These are phyloP conservation scores for Eupithecia subfuscata DNA, from an alignment of 2,888 invertebrate genomes.

Conservation along the genomic window DNA sequence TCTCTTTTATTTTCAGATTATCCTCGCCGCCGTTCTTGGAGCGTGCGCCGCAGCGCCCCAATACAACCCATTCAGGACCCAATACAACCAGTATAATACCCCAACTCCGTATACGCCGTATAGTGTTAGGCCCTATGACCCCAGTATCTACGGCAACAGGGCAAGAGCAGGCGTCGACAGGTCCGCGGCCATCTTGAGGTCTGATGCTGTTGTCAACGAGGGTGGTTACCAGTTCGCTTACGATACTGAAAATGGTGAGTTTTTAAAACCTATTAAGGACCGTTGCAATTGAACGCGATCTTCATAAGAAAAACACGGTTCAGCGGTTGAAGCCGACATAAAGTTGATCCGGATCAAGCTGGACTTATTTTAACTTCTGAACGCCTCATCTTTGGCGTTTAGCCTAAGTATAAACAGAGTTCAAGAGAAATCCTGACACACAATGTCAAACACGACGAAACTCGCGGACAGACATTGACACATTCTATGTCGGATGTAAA, in stretches of 20 bases:
- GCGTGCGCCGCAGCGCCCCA: conserved; percentile 65
- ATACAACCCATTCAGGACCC: conserved; percentile 55
- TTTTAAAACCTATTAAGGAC: not conserved
- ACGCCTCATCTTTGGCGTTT: too few relatives aligned
- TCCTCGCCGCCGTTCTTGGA: conserved; percentile 65
- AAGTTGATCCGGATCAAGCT: too few relatives aligned
- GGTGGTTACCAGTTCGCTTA: conserved; percentile 78
- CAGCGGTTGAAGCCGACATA: too few relatives aligned
- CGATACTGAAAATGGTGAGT: conserved; percentile 69
- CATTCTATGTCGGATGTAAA: too few relatives aligned
- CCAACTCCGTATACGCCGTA: conserved; percentile 42
- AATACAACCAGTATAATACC: conserved; percentile 44
- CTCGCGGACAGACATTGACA: too few relatives aligned
- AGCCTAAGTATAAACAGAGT: too few relatives aligned
- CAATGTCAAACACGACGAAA: too few relatives aligned
- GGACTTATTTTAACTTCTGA: too few relatives aligned
- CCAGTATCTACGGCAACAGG: conserved; percentile 38
- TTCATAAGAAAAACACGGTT: too few relatives aligned
- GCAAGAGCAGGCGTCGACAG: conserved; percentile 64
- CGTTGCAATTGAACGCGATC: too few relatives aligned
- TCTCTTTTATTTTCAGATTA: conserved; percentile 54
- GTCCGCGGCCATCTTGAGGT: conserved; percentile 70
- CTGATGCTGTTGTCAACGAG: conserved; percentile 68
- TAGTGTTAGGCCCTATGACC: conserved; percentile 30
- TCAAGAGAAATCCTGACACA: too few relatives aligned